Evolutionary conservation across 2,113 vertebrate species (phyloP).

Genomic region (Zeus faber): DNA sequence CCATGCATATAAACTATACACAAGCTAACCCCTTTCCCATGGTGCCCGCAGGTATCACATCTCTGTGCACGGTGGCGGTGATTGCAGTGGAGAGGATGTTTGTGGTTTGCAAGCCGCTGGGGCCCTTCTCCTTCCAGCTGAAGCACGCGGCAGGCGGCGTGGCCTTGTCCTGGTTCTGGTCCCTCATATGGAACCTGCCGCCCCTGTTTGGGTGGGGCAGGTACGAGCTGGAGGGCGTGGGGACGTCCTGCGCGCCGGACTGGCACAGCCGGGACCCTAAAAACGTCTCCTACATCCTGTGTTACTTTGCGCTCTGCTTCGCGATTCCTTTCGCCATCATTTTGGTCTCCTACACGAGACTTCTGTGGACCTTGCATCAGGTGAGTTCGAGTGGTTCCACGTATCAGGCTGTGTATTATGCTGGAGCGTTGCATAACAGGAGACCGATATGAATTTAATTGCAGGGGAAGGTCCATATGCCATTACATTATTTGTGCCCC

Average conservation of each 20-base stretch:
- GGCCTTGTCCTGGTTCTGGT: constrained; percentile 69
- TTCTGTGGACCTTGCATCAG: constrained; percentile 69
- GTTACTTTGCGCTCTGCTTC: constrained; percentile 74
- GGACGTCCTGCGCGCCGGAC: constrained; percentile 74
- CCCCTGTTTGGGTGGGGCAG: constrained; percentile 77
- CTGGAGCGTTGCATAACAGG: neutral
- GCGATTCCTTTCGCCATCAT: constrained; percentile 68
- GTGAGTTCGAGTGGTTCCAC: too few species aligned
- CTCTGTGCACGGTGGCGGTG: constrained; percentile 74
- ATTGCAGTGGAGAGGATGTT: constrained; percentile 75
- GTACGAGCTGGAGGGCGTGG: constrained; percentile 72
- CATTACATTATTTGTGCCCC: neutral
- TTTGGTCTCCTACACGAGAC: constrained; percentile 59
- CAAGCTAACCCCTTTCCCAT: too few species aligned
- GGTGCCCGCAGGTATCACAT: constrained; percentile 68
- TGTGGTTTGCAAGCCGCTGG: constrained; percentile 71
- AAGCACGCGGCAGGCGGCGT: constrained; percentile 65
- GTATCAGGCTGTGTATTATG: too few species aligned
- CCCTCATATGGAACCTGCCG: constrained; percentile 72
- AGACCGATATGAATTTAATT: neutral
- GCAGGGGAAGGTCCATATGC: neutral
- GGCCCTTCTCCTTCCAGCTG: constrained; percentile 56
- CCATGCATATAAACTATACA: too few species aligned
- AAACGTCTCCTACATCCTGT: constrained; percentile 72
- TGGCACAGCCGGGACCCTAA: constrained; percentile 71